Evolutionary conservation across 2,113 vertebrate species (phyloP).

Genomic region (Capreolus pygargus): DNA sequence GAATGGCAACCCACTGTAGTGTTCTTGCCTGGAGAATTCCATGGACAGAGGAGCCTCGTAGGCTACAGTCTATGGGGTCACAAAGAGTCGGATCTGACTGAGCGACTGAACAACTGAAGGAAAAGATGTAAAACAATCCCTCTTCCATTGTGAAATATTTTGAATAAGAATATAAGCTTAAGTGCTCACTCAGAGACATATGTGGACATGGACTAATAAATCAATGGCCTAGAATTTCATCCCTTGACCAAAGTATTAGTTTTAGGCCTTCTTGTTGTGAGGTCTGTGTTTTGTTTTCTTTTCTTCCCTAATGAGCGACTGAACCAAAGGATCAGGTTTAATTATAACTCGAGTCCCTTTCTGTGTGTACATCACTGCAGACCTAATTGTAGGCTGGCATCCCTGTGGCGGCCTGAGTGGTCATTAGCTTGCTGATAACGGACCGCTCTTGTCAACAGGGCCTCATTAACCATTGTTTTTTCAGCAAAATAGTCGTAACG

Average conservation of each 20-base stretch:
- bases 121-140: not conserved
- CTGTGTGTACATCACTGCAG: slow-evolving; percentile 71
- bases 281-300: slow-evolving; percentile 66
- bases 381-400: slow-evolving; percentile 75
- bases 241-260: not conserved
- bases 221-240: not conserved
- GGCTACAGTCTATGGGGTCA: not conserved
- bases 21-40: not conserved
- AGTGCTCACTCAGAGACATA: not conserved
- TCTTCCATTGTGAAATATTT: not conserved
- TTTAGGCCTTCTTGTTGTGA: slow-evolving; percentile 33
- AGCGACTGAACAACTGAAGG: not conserved
- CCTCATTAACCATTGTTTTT: slow-evolving; percentile 71
- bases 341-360: slow-evolving; percentile 64
- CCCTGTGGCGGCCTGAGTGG: slow-evolving; percentile 64
- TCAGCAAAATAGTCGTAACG: slow-evolving; percentile 52
- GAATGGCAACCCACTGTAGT: not conserved
- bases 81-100: not conserved
- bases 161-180: not conserved
- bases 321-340: slow-evolving; percentile 67
- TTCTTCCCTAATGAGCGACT: slow-evolving; percentile 68
- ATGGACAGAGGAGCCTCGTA: not conserved
- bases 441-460: slow-evolving; percentile 66
- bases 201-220: not conserved
- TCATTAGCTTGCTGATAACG: slow-evolving; percentile 76